Evolutionary conservation across 2,888 invertebrate species (phyloP), one percentile per base, ranked within the genome.

Genomic region (Chydorus sphaericus): DNA sequence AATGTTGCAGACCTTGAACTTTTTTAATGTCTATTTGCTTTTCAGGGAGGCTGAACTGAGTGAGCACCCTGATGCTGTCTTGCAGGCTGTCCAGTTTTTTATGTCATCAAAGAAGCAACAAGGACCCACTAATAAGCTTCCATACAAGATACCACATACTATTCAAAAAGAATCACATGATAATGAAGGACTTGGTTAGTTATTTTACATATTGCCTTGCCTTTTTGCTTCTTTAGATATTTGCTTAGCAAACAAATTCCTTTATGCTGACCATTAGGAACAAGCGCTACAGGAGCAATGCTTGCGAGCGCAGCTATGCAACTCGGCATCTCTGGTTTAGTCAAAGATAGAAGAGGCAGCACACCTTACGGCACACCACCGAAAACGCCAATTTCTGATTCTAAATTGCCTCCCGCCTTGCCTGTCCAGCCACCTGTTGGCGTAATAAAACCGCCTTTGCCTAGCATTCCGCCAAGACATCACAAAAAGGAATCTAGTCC

Each of bases 41-140:
- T 63, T 37, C 59, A 70, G 70, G 36, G 80, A 83, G 63, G 84
- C 82, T 38, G 92, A 92, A 67, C 89, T 91, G 70, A 79, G 83
- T 68, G 81, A 89, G 64, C 88, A 94, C 72, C 93, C 93, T 3
- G 80, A 82, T 64, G 91, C 91, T 36, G 90, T 90, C 1, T 79
- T 90, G 56, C 86, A 89, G 66, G 94, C 93, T 28, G 80, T 94
- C 54, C 88, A 88, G 66, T 89, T 83, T 67, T 91, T 90, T 68
- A 87, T 89, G 68, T 86, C 86, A 71, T 83, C 85, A 10, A 85
- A 87, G 64, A 80, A 81, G 50, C 77, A 77, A 48, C 77, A 44
- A 44, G 26, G 44, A 23, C 44, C 23, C 3, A 44, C 14, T 16
- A 44, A 20, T 26, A n/a, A n/a, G n/a, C 77, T 54, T 14, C 77